Evolutionary conservation across 2,888 invertebrate genomes (phyloP).

Genomic region (Notodonta dromedarius): DNA sequence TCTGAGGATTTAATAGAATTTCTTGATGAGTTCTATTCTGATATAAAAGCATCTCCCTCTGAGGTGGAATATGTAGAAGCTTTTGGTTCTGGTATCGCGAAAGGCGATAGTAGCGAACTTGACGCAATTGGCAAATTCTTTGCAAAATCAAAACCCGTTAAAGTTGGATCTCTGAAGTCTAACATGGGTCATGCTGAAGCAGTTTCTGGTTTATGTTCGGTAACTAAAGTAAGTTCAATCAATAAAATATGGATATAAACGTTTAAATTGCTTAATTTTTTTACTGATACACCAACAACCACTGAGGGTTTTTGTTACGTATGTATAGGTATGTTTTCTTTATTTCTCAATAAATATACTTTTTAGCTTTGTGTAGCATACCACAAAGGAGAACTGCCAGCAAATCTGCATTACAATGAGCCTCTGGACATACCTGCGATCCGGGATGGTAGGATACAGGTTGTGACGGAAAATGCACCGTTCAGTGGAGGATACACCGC

Average conservation of each 20-base stretch:
- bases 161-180: constrained; percentile 74
- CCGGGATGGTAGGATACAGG: constrained; percentile 44
- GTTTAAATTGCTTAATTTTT: too few species aligned
- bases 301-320: too few species aligned
- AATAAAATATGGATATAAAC: too few species aligned
- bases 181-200: constrained; percentile 67
- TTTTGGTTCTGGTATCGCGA: constrained; percentile 88
- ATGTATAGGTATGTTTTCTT: too few species aligned
- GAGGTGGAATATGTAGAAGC: constrained; percentile 91
- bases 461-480: constrained; percentile 38
- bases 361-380: constrained; percentile 53
- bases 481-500: constrained; percentile 50
- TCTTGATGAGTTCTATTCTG: constrained; percentile 82
- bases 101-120: constrained; percentile 86
- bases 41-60: constrained; percentile 86
- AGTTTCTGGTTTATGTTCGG: constrained; percentile 71
- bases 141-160: constrained; percentile 76
- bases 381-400: constrained; percentile 49
- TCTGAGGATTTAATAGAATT: constrained; percentile 72
- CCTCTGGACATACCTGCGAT: constrained; percentile 48
- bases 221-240: constrained; percentile 73
- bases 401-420: constrained; percentile 50
- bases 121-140: constrained; percentile 84
- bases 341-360: too few species aligned
- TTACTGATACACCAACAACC: too few species aligned